phyloP scores from a whole-genome alignment of 2,888 invertebrate species.

The Terebella lapidaria region DNA sequence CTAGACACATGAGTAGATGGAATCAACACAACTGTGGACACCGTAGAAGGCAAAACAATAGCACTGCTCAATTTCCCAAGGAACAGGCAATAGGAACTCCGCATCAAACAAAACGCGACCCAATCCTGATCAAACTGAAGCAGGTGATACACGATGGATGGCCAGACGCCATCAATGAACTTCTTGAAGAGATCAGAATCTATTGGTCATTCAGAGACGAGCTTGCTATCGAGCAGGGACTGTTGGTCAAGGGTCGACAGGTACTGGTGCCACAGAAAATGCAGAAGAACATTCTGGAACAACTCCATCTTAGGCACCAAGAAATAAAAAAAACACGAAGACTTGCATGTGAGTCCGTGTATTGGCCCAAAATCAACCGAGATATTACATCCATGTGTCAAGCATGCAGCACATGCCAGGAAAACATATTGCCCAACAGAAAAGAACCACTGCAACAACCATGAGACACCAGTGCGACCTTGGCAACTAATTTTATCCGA shows the following conservation, averaged over 20 bases:
- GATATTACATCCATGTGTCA: constrained; percentile 9
- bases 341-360: constrained; percentile 10
- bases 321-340: constrained; percentile 9
- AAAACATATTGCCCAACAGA: constrained; percentile 6
- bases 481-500: constrained; percentile 16
- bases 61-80: constrained; percentile 7
- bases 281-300: background rate
- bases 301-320: background rate
- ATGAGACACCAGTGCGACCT: constrained; percentile 10
- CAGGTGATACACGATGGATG: constrained; percentile 11
- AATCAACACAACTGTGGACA: background rate
- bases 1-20: constrained; percentile 13
- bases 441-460: constrained; percentile 7
- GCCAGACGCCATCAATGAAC: constrained; percentile 11
- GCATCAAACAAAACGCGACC: constrained; percentile 4
- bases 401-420: constrained; percentile 4
- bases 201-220: constrained; percentile 18
- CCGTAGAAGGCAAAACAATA: no score
- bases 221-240: constrained; percentile 12
- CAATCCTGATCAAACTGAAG: constrained; percentile 9
- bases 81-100: constrained; percentile 8
- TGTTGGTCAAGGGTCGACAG: constrained; percentile 17
- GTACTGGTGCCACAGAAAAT: constrained; percentile 6
- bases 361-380: constrained; percentile 16
- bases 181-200: constrained; percentile 7